Percentiles rank a stretch among this genome's conserved stretches.
Conservation (phyloP, 2,888 invertebrate genomes). For the Clunio marinus region DNA sequence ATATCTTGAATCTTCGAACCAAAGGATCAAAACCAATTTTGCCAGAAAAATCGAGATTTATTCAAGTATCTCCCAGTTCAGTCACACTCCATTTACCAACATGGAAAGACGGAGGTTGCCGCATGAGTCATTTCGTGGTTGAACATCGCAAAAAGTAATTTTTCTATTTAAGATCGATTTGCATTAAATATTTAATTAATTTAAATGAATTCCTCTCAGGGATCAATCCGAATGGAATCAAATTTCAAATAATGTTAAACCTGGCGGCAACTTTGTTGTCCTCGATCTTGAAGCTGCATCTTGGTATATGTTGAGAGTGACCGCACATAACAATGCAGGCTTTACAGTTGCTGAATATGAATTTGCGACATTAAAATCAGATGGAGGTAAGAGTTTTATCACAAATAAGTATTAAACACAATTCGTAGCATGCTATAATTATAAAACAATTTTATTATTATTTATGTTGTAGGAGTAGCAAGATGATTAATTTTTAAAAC, state of each 20-base stretch:
- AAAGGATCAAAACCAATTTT: constrained; percentile 91
- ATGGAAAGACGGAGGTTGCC: constrained; percentile 93
- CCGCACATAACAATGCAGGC: constrained; percentile 92
- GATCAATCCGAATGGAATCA: constrained; percentile 88
- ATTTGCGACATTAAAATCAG: constrained; percentile 89
- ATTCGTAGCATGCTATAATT: not conserved
- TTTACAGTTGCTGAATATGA: constrained; percentile 93
- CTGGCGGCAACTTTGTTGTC: constrained; percentile 84
- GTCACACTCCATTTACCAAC: constrained; percentile 86
- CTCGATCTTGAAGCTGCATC: constrained; percentile 88
- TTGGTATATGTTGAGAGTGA: constrained; percentile 88
- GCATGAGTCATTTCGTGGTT: constrained; percentile 91
- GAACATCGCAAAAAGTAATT: constrained; percentile 87
- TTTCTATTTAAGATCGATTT: constrained; percentile 7
- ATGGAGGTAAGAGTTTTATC: constrained; percentile 77
- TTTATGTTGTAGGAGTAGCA: too few species aligned
- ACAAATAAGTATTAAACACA: too few species aligned
- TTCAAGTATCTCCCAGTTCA: constrained; percentile 89
- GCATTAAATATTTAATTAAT: constrained; percentile 32
- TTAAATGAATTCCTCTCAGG: constrained; percentile 53
- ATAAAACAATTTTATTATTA: too few species aligned
- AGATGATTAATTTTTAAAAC: too few species aligned
- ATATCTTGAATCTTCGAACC: constrained; percentile 82
- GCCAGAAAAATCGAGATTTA: constrained; percentile 84
- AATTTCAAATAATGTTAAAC: constrained; percentile 88